Evolutionary conservation across 2,888 invertebrate species (phyloP), one percentile per base, ranked within the genome.

Genomic region (Oligia fasciuncula): DNA sequence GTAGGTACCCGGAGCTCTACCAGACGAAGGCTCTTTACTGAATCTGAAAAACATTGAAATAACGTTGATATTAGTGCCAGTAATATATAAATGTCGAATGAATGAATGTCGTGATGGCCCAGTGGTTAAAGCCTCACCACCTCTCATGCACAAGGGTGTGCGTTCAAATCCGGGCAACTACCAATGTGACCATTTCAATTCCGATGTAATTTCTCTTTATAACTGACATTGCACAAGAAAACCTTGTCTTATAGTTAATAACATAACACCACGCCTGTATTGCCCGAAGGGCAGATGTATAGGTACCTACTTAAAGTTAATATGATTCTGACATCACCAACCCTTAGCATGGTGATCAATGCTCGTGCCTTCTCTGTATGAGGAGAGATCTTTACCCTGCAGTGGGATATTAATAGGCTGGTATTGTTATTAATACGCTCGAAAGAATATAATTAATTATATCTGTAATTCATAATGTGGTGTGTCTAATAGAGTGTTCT

Each of bases 1-100:
- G 97, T 97, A n/a, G 98, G 98, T 89, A 98, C 98, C 87, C 98
- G 97, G 49, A 99, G 97, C 92, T 98, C 98, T 84, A 98, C 97
- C 93, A 99, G 97, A 78, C 98, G 97, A 85, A 99, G 96, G 85
- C 97, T 95, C 77, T 93, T 93, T 66, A 96, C 97, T 77, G 85
- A 77, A 73, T 92, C 95, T 95, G 88, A 23, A 91, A 90, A 17
- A 72, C 29, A 29, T 51, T 6, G 29, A 49, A 60, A 51, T 19
- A 17, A 6, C 19, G 2, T 65, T 40, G 23, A 23, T 29, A 9
- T 51, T 19, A 76, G 46, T 13, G 29, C 6, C 5, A 51, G 23
- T 43, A 29, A 54, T 43, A 63, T 29, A 62, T 62, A 62, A 29
- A 62, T 29, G 29, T 62, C 62, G 29, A 63, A 63, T 2, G 62